Percentiles rank a stretch among this genome's conserved stretches.
phyloP scores from a whole-genome alignment of 2,888 invertebrate genomes.

The Eilema caniola region DNA sequence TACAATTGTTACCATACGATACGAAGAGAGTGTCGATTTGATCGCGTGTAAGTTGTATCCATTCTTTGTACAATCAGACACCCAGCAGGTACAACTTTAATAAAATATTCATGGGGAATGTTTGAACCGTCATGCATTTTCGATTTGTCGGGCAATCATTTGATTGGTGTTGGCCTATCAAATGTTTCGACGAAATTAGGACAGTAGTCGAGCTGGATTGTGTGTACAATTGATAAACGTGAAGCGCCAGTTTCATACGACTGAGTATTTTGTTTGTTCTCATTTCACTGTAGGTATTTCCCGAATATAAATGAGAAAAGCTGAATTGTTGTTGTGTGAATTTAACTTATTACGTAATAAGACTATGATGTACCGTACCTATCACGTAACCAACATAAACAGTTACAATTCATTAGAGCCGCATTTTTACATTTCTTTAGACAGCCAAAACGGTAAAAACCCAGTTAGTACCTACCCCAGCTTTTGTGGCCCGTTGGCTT shows the following conservation, averaged over 20 bases:
- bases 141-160: slow-evolving; percentile 8
- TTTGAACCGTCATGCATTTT: slow-evolving; percentile 2
- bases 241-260: not conserved
- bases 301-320: not conserved
- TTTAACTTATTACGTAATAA: too few relatives aligned
- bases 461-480: too few relatives aligned
- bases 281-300: not conserved
- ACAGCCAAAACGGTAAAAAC: too few relatives aligned
- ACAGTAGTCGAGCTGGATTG: not conserved
- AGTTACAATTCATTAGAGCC: too few relatives aligned
- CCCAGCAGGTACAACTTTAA: not conserved
- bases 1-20: not conserved
- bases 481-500: too few relatives aligned
- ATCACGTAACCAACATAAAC: too few relatives aligned
- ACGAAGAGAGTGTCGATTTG: not conserved
- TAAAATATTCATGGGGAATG: not conserved
- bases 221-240: not conserved
- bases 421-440: too few relatives aligned
- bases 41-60: not conserved
- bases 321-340: not conserved
- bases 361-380: too few relatives aligned
- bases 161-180: slow-evolving; percentile 8
- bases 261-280: not conserved
- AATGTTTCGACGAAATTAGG: slow-evolving; percentile 1
- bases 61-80: not conserved